Base-by-base conservation (phyloP, 2,113 vertebrate species). In the Microcebus ravelobensis region DNA sequence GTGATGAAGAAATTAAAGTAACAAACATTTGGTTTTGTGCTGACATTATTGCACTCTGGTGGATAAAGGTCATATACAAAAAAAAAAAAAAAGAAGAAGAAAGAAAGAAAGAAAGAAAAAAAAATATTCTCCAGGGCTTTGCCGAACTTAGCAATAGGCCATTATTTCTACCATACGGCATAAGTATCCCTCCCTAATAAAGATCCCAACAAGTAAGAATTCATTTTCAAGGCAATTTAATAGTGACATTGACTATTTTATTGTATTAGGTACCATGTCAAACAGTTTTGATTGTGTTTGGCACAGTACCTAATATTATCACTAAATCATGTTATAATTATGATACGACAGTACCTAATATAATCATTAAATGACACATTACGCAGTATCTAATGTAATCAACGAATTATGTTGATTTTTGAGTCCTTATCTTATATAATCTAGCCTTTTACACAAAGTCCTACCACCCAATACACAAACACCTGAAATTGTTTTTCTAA, bases 151-250 rank as follows among this genome's bases (percentile, higher is more conserved):
- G 36, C 88, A 81, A 45, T 71, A 92, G 52, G 52, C 42, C 67
- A 80, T 15, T 12, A 8, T 95, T 92, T 90, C 73, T 71, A 80
- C 20, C 23, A 55, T 27, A 59, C 13, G 0, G 17, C 17, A 0
- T 55, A 92, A 82, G 17, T 89, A 81, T 15, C 55, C 29, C 27
- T 81, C 87, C 39, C 73, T 48, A 84, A 31, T 57, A 94, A 96
- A 96, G 42, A 79, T 31, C 27, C 61, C 74, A 81, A 86, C 45
- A 70, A 81, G 50, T 50, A 90, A 91, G 70, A 76, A 68, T 87
- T 93, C 18, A 73, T 93, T 91, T 93, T 88, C 86, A 81, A 91
- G 34, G 21, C 52, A 88, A 93, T 77, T 86, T 74, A 92, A 96
- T 25, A 59, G 42, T 85, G 80, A 85, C 6, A 63, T 48, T 77